phyloP scores from a whole-genome alignment of 2,888 invertebrate species.

The Troglohyphantes excavatus region DNA sequence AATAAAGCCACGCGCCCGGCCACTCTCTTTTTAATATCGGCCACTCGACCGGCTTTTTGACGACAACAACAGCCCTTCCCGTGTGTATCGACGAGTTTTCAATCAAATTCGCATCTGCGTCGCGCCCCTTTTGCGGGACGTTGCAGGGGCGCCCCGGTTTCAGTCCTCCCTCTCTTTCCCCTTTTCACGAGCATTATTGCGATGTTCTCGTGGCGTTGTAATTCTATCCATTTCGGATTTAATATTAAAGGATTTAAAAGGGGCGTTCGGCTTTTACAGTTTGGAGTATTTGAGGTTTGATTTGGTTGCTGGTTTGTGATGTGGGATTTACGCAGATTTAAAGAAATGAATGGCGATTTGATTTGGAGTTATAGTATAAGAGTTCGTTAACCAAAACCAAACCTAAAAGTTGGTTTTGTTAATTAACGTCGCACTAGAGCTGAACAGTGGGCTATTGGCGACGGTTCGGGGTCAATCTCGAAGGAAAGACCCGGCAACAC shows the following conservation, averaged over 20 bases:
- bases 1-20: conserved; percentile 38
- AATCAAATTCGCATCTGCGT: conserved; percentile 68
- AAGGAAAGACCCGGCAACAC: too few relatives aligned
- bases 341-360: too few relatives aligned
- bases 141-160: neutral
- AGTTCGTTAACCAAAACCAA: too few relatives aligned
- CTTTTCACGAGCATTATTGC: conserved; percentile 51
- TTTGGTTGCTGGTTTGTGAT: neutral
- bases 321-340: too few relatives aligned
- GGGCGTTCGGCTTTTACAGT: neutral
- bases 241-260: conserved; percentile 51
- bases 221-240: conserved; percentile 50
- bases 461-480: too few relatives aligned
- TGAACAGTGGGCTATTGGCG: too few relatives aligned
- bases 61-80: conserved; percentile 39
- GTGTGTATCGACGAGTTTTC: conserved; percentile 42
- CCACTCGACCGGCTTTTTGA: conserved; percentile 57
- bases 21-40: conserved; percentile 69
- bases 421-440: too few relatives aligned
- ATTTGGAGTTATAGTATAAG: too few relatives aligned
- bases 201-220: conserved; percentile 48
- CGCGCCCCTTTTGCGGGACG: neutral
- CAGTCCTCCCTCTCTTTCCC: neutral
- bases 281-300: neutral
- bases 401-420: too few relatives aligned